Evolutionary conservation across 2,113 vertebrate genomes (phyloP).

Genomic region (Isichthys henryi): DNA sequence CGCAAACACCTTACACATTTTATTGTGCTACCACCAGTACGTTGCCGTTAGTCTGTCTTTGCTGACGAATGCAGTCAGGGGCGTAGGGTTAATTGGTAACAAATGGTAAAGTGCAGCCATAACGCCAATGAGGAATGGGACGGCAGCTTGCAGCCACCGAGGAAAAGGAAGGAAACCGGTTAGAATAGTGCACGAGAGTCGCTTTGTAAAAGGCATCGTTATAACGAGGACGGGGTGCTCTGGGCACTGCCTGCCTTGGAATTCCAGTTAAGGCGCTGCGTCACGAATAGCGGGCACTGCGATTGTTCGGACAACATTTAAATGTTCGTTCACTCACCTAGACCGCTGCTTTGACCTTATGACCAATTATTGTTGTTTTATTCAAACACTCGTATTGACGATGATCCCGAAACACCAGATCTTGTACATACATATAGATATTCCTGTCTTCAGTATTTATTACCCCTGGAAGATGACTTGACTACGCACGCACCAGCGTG

Average conservation of each 20-base stretch:
- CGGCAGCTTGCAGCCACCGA: background rate
- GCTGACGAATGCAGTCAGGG: conserved; percentile 11
- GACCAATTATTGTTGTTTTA: background rate
- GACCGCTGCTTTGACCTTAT: background rate
- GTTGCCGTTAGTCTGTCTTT: background rate
- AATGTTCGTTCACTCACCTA: background rate
- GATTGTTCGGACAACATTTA: background rate
- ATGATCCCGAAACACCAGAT: background rate
- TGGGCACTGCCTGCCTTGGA: background rate
- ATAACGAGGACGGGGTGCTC: background rate
- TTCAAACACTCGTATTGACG: background rate
- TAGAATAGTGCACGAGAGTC: background rate
- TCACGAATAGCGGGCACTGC: background rate
- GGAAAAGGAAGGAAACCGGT: background rate
- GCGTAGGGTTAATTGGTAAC: conserved; percentile 45
- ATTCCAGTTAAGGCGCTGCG: background rate
- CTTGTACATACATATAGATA: background rate
- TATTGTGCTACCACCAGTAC: background rate
- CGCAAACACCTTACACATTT: background rate
- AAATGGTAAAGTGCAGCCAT: conserved; percentile 37
- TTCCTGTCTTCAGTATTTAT: background rate
- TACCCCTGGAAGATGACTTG: background rate
- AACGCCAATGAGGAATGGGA: conserved; percentile 13
- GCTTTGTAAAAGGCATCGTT: background rate
- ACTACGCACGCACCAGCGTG: conserved; percentile 1